Base-by-base conservation (phyloP, 2,888 invertebrate genomes). In the Agonopterix alstromeriana region DNA sequence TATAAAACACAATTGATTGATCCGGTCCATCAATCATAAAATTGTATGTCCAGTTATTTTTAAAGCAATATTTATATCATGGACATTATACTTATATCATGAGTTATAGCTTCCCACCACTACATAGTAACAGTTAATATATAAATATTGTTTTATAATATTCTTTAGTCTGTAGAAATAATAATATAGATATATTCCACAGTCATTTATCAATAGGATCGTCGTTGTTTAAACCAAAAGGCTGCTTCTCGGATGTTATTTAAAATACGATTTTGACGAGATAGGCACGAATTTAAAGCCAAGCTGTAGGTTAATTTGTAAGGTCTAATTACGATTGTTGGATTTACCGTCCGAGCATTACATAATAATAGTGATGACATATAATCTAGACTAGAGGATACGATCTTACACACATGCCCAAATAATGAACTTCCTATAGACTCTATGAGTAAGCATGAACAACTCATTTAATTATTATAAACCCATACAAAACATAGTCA, bases 211-310 rank as follows among this genome's bases (percentile, higher is more conserved):
- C 61, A 76, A 70, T 77, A 80, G 75, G 73, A 77, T 76, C 55
- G 64, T 83, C 70, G 69, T 77, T 73, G 71, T 82, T 81, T 77
- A 70, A 82, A 83, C 79, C 78, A 82, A 86, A 86, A 86, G 85
- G 82, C 86, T 86, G 86, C 87, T 86, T 87, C 83, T 86, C 81
- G 73, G 82, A 84, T 80, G 82, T 82, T 84, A 76, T 80, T 75
- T 77, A 79, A 80, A 77, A 73, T 75, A 81, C 69, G 72, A 78
- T 77, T 77, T 78, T 76, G 81, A 83, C 78, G 82, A 84, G 81
- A 80, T 72, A 68, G 83, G 86, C 85, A 86, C 79, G 82, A 87
- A 86, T 86, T 87, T 85, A 86, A 81, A 85, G 86, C 85, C 83
- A 86, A 85, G 84, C 82, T 85, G 72, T 86, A 84, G 77, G 70